Percentiles rank a stretch among this genome's conserved stretches.
Evolutionary conservation across 2,888 invertebrate genomes (phyloP).

Genomic region (Euclidia mi): DNA sequence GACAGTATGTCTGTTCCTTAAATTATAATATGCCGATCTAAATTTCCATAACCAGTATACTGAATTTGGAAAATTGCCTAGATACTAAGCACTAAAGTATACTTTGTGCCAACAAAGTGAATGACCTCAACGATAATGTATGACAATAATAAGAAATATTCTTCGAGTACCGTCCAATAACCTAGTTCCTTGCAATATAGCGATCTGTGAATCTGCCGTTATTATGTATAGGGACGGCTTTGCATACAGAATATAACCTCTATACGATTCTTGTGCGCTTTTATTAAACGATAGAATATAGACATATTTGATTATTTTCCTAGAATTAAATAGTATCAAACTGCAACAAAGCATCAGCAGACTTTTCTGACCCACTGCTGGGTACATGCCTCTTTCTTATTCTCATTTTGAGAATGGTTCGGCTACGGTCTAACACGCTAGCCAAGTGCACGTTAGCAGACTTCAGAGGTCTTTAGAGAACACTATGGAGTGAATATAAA

Average conservation of each 20-base stretch:
- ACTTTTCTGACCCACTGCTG: too few species aligned
- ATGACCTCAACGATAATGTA: conserved; percentile 6
- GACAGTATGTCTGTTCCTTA: too few species aligned
- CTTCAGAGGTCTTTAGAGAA: too few species aligned
- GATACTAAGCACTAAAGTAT: conserved; percentile 3
- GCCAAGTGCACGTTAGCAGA: too few species aligned
- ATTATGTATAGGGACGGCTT: conserved; percentile 4
- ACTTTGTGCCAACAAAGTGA: conserved; percentile 7
- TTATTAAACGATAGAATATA: neutral
- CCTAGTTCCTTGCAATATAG: conserved; percentile 5
- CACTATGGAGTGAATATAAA: too few species aligned
- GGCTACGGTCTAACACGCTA: too few species aligned
- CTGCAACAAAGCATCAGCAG: too few species aligned
- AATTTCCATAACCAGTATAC: conserved; percentile 2
- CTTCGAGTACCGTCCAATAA: conserved; percentile 1
- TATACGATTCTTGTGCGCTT: neutral
- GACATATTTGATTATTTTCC: too few species aligned
- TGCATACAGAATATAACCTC: conserved; percentile 1
- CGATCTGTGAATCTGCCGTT: neutral
- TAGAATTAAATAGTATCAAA: too few species aligned
- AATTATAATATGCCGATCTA: neutral
- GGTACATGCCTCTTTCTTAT: too few species aligned
- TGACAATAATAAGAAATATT: conserved; percentile 3
- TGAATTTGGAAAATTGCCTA: conserved; percentile 14
- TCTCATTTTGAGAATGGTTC: too few species aligned